phyloP scores from a whole-genome alignment of 2,888 invertebrate genomes.

The Monoplex corrugatus region DNA sequence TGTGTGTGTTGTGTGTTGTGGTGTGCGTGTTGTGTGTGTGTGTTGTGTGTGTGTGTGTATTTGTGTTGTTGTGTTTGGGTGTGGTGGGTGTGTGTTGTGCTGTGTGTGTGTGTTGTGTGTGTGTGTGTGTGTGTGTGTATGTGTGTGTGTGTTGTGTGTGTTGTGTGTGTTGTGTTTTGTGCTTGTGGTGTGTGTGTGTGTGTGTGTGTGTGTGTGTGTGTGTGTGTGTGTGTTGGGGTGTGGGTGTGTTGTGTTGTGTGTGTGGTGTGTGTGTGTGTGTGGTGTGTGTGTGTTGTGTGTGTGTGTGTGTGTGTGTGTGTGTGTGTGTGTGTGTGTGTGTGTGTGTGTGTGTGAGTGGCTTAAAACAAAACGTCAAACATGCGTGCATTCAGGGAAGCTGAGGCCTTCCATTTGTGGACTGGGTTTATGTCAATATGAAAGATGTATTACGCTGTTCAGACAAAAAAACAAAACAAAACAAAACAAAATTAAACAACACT shows the following conservation, averaged over 20 bases:
- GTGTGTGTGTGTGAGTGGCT: background rate
- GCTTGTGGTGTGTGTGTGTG: background rate
- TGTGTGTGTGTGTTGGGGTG: background rate
- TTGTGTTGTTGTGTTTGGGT: background rate
- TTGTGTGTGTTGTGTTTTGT: slow-evolving; percentile 10
- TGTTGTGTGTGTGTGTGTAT: background rate
- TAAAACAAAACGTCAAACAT: no score
- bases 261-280: background rate
- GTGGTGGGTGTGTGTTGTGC: no score
- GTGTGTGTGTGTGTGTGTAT: background rate
- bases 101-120: background rate
- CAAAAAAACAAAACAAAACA: no score
- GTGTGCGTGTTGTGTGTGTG: background rate
- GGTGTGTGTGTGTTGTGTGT: no score
- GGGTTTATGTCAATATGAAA: no score
- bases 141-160: background rate
- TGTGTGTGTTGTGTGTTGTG: background rate
- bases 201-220: background rate
- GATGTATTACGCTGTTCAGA: no score
- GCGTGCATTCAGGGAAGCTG: no score
- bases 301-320: background rate
- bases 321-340: background rate
- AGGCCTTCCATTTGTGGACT: no score
- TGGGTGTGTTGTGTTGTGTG: background rate
- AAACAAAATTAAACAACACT: no score